phyloP scores from a whole-genome alignment of 2,888 invertebrate species.

The Pinctada fucata region DNA sequence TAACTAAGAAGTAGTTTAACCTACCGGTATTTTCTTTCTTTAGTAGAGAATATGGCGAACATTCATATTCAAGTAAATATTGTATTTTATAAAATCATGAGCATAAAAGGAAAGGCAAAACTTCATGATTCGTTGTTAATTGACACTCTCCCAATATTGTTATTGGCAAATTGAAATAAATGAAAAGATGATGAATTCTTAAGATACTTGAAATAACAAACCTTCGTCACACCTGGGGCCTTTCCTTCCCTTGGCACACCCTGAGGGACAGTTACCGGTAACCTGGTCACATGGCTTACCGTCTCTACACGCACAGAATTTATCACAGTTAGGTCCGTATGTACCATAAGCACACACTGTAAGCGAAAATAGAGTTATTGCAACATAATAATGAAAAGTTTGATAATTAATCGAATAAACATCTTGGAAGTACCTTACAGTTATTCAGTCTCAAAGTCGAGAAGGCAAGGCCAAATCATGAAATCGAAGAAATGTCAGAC shows the following conservation, averaged over 20 bases:
- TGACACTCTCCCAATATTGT: no score
- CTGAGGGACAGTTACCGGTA: conserved; percentile 53
- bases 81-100: no score
- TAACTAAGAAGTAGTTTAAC: no score
- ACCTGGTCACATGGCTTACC: conserved; percentile 49
- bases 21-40: no score
- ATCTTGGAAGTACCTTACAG: no score
- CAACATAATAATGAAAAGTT: conserved; percentile 5
- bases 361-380: conserved; percentile 14
- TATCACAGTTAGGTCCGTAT: conserved; percentile 51
- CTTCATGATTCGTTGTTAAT: no score
- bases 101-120: no score
- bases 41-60: background rate
- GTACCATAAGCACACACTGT: conserved; percentile 57
- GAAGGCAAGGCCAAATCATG: no score
- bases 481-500: no score
- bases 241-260: conserved; percentile 48
- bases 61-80: background rate
- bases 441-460: no score
- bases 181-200: no score
- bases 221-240: conserved; percentile 51
- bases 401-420: background rate
- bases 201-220: background rate
- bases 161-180: no score
- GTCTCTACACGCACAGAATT: conserved; percentile 54